phyloP scores from a whole-genome alignment of 2,113 vertebrate species.

The Hirundichthys speculiger region DNA sequence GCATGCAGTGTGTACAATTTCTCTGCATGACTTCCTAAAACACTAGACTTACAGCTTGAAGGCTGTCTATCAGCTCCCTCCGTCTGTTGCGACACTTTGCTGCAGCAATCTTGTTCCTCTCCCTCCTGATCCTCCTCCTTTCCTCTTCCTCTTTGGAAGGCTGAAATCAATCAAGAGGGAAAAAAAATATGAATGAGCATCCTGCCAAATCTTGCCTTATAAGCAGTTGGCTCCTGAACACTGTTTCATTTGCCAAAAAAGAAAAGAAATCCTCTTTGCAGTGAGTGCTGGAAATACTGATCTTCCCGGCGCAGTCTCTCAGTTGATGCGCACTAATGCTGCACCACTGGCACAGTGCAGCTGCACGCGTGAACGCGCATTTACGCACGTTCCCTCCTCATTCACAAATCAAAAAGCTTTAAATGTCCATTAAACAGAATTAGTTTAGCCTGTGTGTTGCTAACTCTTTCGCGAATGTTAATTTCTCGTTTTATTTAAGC shows the following conservation, averaged over 20 bases:
- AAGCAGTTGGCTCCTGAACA: constrained; percentile 32
- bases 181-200: constrained; percentile 30
- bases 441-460: not conserved
- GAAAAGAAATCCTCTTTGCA: constrained; percentile 13
- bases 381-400: constrained; percentile 35
- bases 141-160: constrained; percentile 94
- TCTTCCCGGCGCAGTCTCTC: constrained; percentile 43
- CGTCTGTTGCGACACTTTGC: constrained; percentile 96
- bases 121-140: constrained; percentile 90
- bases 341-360: constrained; percentile 61
- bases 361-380: constrained; percentile 50
- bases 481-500: not conserved
- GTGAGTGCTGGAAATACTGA: constrained; percentile 46
- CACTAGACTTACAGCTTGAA: constrained; percentile 88
- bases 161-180: constrained; percentile 70
- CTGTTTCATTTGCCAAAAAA: constrained; percentile 23
- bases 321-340: constrained; percentile 50
- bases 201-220: constrained; percentile 24
- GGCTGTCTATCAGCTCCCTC: constrained; percentile 91
- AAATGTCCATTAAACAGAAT: too few species aligned
- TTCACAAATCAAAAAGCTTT: constrained; percentile 16
- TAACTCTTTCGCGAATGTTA: not conserved
- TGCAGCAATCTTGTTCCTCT: constrained; percentile 98
- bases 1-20: not conserved
- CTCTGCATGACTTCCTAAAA: not conserved